Conservation (phyloP, 92 coral and sea anemone genomes). For the Phenganax stokvisi region DNA sequence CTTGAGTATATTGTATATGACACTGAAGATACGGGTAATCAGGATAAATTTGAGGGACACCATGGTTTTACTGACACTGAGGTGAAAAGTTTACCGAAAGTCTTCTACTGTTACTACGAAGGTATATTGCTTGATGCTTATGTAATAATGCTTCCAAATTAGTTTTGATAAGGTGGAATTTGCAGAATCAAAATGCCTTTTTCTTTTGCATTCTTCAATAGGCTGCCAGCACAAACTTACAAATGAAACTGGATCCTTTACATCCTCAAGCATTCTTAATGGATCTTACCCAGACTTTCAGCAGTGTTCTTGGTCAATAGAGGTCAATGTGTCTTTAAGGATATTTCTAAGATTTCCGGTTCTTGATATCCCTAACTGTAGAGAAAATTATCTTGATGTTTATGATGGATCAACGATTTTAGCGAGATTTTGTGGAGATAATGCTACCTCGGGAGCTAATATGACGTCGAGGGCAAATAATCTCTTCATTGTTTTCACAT, state of each 20-base stretch:
- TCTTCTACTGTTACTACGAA: slow-evolving; percentile 50
- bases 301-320: slow-evolving; percentile 43
- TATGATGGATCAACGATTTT: slow-evolving; percentile 14
- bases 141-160: neutral
- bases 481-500: slow-evolving; percentile 15
- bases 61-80: slow-evolving; percentile 38
- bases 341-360: neutral
- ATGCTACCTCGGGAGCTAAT: slow-evolving; percentile 17
- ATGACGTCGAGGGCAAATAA: neutral
- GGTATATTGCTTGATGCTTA: neutral
- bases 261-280: neutral
- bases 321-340: neutral
- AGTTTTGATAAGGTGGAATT: neutral
- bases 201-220: neutral
- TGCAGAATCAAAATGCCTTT: neutral
- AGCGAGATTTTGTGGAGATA: slow-evolving; percentile 12
- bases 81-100: slow-evolving; percentile 39
- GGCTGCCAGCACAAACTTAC: slow-evolving; percentile 15
- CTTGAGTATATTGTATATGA: slow-evolving; percentile 46
- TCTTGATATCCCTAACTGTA: slow-evolving; percentile 13
- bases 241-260: slow-evolving; percentile 6
- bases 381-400: slow-evolving; percentile 22
- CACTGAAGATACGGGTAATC: slow-evolving; percentile 38
- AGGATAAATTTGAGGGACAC: slow-evolving; percentile 20
- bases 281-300: slow-evolving; percentile 43